A percentile compares a stretch with the other conserved stretches of the same genome.
phyloP scores from a whole-genome alignment of 2,888 invertebrate species.

The Drosophila merina region DNA sequence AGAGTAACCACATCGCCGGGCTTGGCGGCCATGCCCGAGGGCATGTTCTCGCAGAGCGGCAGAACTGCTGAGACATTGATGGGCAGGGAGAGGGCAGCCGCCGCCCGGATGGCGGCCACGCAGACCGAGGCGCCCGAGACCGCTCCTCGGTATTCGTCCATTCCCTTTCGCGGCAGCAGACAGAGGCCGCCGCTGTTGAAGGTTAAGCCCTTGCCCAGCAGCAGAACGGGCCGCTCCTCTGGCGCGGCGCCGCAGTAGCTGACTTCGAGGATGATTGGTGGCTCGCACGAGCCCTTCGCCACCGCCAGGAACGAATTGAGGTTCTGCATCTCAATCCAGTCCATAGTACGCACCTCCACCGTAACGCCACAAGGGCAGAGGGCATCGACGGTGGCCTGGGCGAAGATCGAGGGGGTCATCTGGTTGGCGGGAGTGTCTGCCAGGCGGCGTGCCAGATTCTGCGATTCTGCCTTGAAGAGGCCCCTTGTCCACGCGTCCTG shows the following conservation, averaged over 20 bases:
- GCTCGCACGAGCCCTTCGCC: slow-evolving; percentile 85
- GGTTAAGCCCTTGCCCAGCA: slow-evolving; percentile 86
- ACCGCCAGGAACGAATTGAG: slow-evolving; percentile 85
- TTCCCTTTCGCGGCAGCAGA: slow-evolving; percentile 54
- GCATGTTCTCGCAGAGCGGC: slow-evolving; percentile 84
- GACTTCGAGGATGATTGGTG: slow-evolving; percentile 86
- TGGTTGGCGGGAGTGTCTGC: slow-evolving; percentile 90
- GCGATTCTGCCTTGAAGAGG: slow-evolving; percentile 88
- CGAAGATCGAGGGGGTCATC: slow-evolving; percentile 90
- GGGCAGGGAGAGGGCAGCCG: slow-evolving; percentile 85
- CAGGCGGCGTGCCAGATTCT: slow-evolving; percentile 89
- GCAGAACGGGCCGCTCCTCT: slow-evolving; percentile 84
- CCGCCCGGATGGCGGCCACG: slow-evolving; percentile 85
- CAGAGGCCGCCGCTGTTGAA: slow-evolving; percentile 85
- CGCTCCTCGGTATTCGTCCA: slow-evolving; percentile 84
- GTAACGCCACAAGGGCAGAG: slow-evolving; percentile 86
- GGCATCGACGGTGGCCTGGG: slow-evolving; percentile 87
- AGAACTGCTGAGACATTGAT: slow-evolving; percentile 85
- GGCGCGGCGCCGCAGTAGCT: slow-evolving; percentile 84
- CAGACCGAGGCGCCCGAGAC: slow-evolving; percentile 87
- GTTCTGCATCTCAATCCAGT: slow-evolving; percentile 86
- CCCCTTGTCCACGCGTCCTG: slow-evolving; percentile 87
- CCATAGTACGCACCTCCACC: slow-evolving; percentile 84
- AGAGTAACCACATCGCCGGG: slow-evolving; percentile 84
- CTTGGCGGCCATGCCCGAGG: slow-evolving; percentile 86